Percentiles rank a stretch among this genome's conserved stretches.
Evolutionary conservation across 2,113 vertebrate species (phyloP).

Genomic region (Campylomormyrus tamandua): DNA sequence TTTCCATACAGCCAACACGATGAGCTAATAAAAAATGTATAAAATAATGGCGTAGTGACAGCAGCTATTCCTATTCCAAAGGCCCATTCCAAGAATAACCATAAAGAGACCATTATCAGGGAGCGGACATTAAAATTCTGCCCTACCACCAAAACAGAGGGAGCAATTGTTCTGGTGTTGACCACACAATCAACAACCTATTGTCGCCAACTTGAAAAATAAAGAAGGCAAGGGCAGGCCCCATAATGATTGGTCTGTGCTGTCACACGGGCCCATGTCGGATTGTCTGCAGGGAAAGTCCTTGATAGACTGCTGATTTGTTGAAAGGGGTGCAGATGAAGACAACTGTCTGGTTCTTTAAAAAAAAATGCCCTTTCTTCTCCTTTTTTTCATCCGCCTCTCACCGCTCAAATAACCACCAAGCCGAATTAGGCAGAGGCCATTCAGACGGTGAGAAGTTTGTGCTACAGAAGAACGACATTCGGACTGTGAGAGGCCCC

Average conservation of each 20-base stretch:
- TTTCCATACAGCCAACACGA: conserved; percentile 83
- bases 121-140: conserved; percentile 88
- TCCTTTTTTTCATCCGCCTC: conserved; percentile 27
- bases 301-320: conserved; percentile 88
- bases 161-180: conserved; percentile 93
- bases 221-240: conserved; percentile 80
- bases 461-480: conserved; percentile 47
- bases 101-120: conserved; percentile 98
- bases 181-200: conserved; percentile 99
- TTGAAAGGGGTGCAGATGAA: conserved; percentile 78
- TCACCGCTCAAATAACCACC: conserved; percentile 49
- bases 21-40: conserved; percentile 97
- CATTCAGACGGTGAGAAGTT: conserved; percentile 51
- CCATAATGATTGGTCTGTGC: conserved; percentile 92
- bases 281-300: conserved; percentile 83
- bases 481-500: conserved; percentile 36
- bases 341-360: conserved; percentile 75
- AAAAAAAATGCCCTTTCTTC: conserved; percentile 40
- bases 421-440: conserved; percentile 45
- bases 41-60: conserved; percentile 91
- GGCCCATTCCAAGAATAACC: conserved; percentile 91
- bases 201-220: conserved; percentile 94
- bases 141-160: conserved; percentile 89
- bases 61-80: conserved; percentile 84
- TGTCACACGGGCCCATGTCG: conserved; percentile 78